Base-by-base conservation (phyloP, 2,888 invertebrate species). In the Podotricha telesiphe region DNA sequence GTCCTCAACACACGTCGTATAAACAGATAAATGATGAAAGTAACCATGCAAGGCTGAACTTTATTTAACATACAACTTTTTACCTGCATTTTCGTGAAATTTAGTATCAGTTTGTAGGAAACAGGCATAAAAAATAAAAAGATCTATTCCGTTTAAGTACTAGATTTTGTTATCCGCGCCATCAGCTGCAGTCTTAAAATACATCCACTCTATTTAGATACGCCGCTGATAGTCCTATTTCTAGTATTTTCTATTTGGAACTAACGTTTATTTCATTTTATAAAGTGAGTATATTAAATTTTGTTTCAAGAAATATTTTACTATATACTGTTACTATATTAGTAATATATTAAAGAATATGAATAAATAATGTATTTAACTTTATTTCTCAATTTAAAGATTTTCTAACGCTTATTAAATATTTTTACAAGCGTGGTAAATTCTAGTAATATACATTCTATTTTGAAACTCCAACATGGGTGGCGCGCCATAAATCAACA, bases 401-500 rank as follows among this genome's bases (percentile, higher is more conserved):
- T 53, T 28, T 28, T n/a, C 0, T 10, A 17, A 17, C 42, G 10
- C 2, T 2, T 59, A 22, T 59, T 45, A 28, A 59, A 22, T 45
- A 28, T 22, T 22, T 28, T 1, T 8, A 28, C 28, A 11, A 45
- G 22, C 42, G 22, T 45, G 59, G 45, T 10, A 45, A 45, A 59
- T 59, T 59, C 42, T 45, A 11, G 20, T 11, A n/a, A 55, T 55
- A 55, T 22, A 48, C 13, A 75, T 81, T 86, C 89, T 90, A 89
- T 89, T 88, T 86, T 78, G 72, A 83, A 75, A 76, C 73, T 71
- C 77, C 89, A 78, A 84, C 85, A 84, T 89, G 90, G 90, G 89
- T 90, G 89, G 90, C 83, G 77, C 77, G 68, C 76, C 75, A 76
- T 78, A 81, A 81, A 89, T 76, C 75, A 76, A 83, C 82, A 85